Percentiles rank a stretch among this genome's conserved stretches.
phyloP scores from a whole-genome alignment of 2,888 invertebrate species.

The Drosophila acutilabella region DNA sequence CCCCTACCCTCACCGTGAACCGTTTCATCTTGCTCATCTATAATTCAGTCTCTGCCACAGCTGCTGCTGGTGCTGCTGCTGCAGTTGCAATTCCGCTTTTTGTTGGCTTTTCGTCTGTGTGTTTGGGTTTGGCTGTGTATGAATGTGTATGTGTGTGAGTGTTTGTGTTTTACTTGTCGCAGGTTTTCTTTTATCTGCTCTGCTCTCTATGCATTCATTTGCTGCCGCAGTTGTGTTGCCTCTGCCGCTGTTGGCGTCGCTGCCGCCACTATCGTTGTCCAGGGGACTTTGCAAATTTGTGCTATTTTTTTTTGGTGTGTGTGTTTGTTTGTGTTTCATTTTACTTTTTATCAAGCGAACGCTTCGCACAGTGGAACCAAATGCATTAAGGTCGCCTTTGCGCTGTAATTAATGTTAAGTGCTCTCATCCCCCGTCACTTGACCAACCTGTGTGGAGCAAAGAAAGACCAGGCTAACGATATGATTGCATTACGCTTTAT shows the following conservation, averaged over 20 bases:
- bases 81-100: constrained; percentile 61
- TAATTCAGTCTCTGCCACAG: constrained; percentile 44
- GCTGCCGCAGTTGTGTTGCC: constrained; percentile 14
- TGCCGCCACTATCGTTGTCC: constrained; percentile 26
- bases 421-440: constrained; percentile 35
- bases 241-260: constrained; percentile 12
- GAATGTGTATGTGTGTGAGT: constrained; percentile 7
- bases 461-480: constrained; percentile 16
- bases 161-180: constrained; percentile 39
- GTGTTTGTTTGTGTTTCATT: constrained; percentile 11
- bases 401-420: constrained; percentile 67
- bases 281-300: constrained; percentile 50
- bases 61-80: constrained; percentile 30
- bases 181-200: constrained; percentile 52
- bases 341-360: constrained; percentile 46
- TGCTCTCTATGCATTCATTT: constrained; percentile 44
- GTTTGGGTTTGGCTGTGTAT: constrained; percentile 3
- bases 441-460: constrained; percentile 19
- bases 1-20: not conserved
- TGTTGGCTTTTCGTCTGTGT: constrained; percentile 35
- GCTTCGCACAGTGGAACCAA: constrained; percentile 59
- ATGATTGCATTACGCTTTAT: constrained; percentile 53
- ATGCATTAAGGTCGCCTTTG: constrained; percentile 58
- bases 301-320: constrained; percentile 15
- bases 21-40: constrained; percentile 18